Evolutionary conservation across 1,140 invertebrate genomes (phyloP).

Genomic region (Papilio dardanus): DNA sequence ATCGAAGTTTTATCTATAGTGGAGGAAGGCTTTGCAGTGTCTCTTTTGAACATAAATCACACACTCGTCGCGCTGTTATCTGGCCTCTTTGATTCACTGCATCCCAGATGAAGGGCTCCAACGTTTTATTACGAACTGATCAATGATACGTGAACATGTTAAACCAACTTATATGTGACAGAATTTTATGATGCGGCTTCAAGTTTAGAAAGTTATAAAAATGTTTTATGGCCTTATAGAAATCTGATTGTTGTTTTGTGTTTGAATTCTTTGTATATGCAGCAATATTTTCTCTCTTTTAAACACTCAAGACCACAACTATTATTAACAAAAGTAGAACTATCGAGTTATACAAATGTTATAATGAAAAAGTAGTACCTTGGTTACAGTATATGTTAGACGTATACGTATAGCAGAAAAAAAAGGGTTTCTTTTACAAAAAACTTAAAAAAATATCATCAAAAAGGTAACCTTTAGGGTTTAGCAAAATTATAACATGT

Average conservation of each 20-base stretch:
- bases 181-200: neutral
- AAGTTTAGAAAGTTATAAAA: neutral
- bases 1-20: neutral
- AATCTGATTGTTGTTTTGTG: neutral
- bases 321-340: no score
- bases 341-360: no score
- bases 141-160: neutral
- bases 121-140: constrained; percentile 6
- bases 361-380: no score
- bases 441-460: neutral
- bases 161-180: neutral
- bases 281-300: no score
- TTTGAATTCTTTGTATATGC: no score
- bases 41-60: neutral
- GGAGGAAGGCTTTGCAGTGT: neutral
- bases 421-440: neutral
- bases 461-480: neutral
- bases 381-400: no score
- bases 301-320: no score
- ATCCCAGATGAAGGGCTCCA: constrained; percentile 4
- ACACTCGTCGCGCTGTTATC: neutral
- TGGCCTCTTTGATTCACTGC: constrained; percentile 11
- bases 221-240: neutral
- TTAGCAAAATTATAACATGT: neutral
- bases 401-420: no score